Evolutionary conservation across 2,888 invertebrate species (phyloP), one percentile per base, ranked within the genome.

Genomic region (Acanthosepion pharaonis): DNA sequence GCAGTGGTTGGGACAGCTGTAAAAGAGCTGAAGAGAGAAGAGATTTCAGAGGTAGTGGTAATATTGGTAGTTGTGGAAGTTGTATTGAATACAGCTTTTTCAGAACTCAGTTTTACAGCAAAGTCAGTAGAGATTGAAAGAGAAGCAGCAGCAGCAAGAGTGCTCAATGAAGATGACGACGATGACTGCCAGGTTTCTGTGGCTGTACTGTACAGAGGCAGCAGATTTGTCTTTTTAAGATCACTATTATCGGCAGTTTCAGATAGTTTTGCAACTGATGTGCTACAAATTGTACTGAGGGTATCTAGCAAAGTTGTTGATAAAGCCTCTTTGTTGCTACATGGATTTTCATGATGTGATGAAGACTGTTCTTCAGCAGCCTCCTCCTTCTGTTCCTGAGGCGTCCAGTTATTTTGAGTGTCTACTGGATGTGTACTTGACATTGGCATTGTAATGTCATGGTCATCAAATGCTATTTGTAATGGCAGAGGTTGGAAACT

Each of bases 1-100:
- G 78, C 5, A 18, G 78, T n/a, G 15, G 78, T n/a, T 15, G 78
- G n/a, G 15, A 18, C 78, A 78, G 78, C n/a, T 33, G 33, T 78
- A 33, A n/a, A 15, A 78, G 78, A 78, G 78, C 5, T 15, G 78
- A 33, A n/a, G 11, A 25, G 64, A 64, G 78, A 78, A 15, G 78
- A n/a, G n/a, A 78, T 78, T n/a, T 78, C 78, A n/a, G 78, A 78
- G 78, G 78, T 78, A 78, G 78, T n/a, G n/a, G 78, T 78, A 78
- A 33, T 78, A 33, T n/a, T 33, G 78, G n/a, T 78, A 78, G 78
- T 78, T n/a, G 11, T 78, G 28, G 28, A 23, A n/a, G 78, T 33
- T 78, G 78, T 78, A 33, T 78, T 78, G 78, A 15, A n/a, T n/a
- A 78, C n/a, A 15, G 78, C 33, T 11, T 78, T 78, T n/a, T 78